Base-by-base conservation (phyloP, 2,888 invertebrate genomes). In the Drosophila kuntzei region DNA sequence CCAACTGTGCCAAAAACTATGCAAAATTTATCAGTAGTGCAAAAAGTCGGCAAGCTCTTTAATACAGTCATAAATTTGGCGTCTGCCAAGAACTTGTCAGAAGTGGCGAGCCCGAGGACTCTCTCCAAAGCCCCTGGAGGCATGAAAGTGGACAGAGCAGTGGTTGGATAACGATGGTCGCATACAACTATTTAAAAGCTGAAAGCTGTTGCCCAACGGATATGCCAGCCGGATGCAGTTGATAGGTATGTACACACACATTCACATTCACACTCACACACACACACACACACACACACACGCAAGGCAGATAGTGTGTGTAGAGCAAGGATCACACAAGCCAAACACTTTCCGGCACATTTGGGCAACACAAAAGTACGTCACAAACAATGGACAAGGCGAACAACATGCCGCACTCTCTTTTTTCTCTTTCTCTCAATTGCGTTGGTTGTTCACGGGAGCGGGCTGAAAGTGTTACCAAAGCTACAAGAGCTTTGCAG, bases 1-100 rank as follows among this genome's bases (percentile, higher is more conserved):
- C 34, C 46, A 36, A 39, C 7, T 25, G 79, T 71, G 80, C 69
- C 67, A 58, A 68, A 72, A 86, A 82, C 80, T 86, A 84, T 84
- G 78, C 86, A 80, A 80, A 86, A 34, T 34, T 76, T 73, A 74
- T 80, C 74, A 68, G 72, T 50, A 61, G 32, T 34, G 69, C 68
- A 65, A 76, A 74, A 71, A 69, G 60, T 65, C 41, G 41, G 41
- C 37, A 65, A 76, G 63, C 76, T 76, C 84, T 89, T 85, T 90
- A 89, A 89, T 88, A 83, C 71, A 79, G 76, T 85, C 85, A 90
- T 90, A 90, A 90, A 90, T 90, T 82, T 80, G 73, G 62, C 71
- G 68, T 67, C 66, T 71, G 80, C 66, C 74, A 78, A 66, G 79
- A 66, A 44, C 60, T 76, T 78, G 80, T 76, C 80, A 75, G 58